Percentiles rank a stretch among this genome's conserved stretches.
phyloP scores from a whole-genome alignment of 2,113 vertebrate genomes.

The Anguilla rostrata region DNA sequence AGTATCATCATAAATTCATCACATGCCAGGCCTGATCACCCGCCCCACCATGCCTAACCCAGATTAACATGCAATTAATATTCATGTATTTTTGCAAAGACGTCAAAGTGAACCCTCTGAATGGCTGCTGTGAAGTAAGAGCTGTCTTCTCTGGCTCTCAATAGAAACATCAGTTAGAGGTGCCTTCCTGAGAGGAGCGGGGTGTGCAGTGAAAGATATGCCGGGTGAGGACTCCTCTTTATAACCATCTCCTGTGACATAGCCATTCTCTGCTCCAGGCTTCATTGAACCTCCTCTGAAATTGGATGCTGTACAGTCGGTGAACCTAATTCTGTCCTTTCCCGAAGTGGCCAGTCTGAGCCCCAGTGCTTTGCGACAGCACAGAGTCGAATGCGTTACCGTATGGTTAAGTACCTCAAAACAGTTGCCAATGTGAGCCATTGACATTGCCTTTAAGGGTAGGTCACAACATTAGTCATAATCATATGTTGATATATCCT shows the following conservation, averaged over 20 bases:
- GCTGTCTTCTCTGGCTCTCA: neutral
- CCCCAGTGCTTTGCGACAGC: neutral
- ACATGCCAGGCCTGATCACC: no score
- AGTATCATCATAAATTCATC: neutral
- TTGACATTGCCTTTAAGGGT: neutral
- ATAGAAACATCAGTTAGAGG: constrained; percentile 2
- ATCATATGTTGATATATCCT: neutral
- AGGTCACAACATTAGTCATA: neutral
- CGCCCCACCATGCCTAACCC: neutral
- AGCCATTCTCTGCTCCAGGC: constrained; percentile 1
- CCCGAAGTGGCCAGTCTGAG: neutral
- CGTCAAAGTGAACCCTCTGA: neutral
- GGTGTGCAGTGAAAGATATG: neutral
- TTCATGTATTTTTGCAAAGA: neutral
- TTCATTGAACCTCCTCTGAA: constrained; percentile 19
- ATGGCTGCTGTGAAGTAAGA: neutral
- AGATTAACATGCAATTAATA: neutral
- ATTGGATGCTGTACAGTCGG: constrained; percentile 27
- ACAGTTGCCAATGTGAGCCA: neutral
- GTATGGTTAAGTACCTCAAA: neutral
- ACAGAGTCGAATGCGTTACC: neutral
- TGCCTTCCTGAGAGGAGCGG: neutral
- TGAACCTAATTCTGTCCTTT: constrained; percentile 21
- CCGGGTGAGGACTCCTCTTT: neutral
- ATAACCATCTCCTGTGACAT: constrained; percentile 27